A percentile compares a stretch with the other conserved stretches of the same genome.
phyloP scores from a whole-genome alignment of 2,797 vertebrate species.

The Coregonus suidteri region DNA sequence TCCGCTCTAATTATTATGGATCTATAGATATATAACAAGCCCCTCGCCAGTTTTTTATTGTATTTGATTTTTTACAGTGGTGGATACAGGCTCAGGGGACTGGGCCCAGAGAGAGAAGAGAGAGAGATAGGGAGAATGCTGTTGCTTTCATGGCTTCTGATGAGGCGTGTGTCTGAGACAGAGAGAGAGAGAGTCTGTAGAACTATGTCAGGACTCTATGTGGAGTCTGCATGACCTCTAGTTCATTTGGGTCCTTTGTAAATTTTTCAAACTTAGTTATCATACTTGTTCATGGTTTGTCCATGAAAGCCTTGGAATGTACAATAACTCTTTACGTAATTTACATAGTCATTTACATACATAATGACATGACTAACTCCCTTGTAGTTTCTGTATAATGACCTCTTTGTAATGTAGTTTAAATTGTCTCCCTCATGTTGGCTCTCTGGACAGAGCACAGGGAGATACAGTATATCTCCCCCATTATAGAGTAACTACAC shows the following conservation, averaged over 20 bases:
- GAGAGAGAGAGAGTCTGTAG: not conserved
- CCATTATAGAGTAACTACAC: slow-evolving; percentile 15
- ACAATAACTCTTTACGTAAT: not conserved
- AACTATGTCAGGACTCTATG: not conserved
- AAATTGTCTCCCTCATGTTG: not conserved
- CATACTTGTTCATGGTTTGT: not conserved
- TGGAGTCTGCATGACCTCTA: not conserved
- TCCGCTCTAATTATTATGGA: slow-evolving; percentile 84
- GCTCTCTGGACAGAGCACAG: not conserved
- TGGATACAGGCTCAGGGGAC: not conserved
- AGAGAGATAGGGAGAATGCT: not conserved
- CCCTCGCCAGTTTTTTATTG: slow-evolving; percentile 9
- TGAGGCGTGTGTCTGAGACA: not conserved
- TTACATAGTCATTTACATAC: not conserved
- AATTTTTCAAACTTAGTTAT: no score
- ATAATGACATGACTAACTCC: not conserved
- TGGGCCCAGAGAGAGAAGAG: not conserved
- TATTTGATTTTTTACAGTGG: not conserved
- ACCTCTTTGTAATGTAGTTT: not conserved
- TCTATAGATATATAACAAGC: slow-evolving; percentile 70
- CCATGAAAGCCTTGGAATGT: not conserved
- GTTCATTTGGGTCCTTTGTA: not conserved
- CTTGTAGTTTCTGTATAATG: not conserved
- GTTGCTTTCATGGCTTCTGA: not conserved
- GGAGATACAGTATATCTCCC: slow-evolving; percentile 34